These are phyloP conservation scores for Thecophora atra DNA, from an alignment of 2,888 invertebrate genomes.

Conservation along the genomic window DNA sequence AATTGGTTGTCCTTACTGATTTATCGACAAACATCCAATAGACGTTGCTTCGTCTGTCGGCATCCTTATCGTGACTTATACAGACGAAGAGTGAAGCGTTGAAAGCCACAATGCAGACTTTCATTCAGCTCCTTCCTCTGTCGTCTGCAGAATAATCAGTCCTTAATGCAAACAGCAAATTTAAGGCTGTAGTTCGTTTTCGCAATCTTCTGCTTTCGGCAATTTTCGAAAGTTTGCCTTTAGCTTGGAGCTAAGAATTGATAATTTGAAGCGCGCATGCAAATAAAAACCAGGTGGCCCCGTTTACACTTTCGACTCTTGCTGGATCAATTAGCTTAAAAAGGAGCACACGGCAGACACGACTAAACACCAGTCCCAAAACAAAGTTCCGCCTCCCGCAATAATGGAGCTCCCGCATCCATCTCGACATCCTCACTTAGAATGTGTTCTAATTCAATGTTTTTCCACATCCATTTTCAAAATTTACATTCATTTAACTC, in stretches of 20 bases:
- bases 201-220: neutral
- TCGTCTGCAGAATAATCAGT: neutral
- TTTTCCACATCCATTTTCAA: neutral
- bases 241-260: neutral
- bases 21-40: neutral
- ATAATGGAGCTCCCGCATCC: conserved; percentile 22
- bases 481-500: neutral
- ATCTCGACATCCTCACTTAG: neutral
- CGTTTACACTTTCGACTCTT: neutral
- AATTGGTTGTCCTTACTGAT: neutral
- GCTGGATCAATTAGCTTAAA: neutral
- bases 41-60: neutral
- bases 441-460: neutral
- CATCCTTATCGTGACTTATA: neutral
- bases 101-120: too few relatives aligned
- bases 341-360: conserved; percentile 10
- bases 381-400: too few relatives aligned
- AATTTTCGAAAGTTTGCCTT: neutral
- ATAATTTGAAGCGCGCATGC: neutral
- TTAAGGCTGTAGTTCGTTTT: neutral
- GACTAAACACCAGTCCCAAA: conserved; percentile 33
- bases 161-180: neutral
- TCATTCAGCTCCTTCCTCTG: too few relatives aligned
- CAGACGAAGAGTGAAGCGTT: too few relatives aligned
- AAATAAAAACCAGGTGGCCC: conserved; percentile 4